phyloP scores from a whole-genome alignment of 2,113 vertebrate genomes.

The Ramphastos sulfuratus region DNA sequence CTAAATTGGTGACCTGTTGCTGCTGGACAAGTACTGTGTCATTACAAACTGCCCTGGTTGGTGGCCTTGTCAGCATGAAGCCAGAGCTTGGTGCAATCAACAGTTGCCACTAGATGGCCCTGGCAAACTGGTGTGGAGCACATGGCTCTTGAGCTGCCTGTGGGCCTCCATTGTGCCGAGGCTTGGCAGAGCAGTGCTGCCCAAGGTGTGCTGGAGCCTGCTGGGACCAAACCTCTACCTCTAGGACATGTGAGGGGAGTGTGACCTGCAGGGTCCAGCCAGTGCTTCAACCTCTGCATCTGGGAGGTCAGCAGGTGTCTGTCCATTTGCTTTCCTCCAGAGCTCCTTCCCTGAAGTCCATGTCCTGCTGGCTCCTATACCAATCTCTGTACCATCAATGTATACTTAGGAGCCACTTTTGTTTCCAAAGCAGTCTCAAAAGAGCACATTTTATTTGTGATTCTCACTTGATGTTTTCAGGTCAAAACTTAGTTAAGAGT shows the following conservation, averaged over 20 bases:
- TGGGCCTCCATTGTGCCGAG: not conserved
- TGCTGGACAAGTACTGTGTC: not conserved
- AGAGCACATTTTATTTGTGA: not conserved
- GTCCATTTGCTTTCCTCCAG: not conserved
- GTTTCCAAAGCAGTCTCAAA: not conserved
- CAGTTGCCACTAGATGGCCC: constrained; percentile 14
- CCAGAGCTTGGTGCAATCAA: not conserved
- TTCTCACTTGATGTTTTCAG: not conserved
- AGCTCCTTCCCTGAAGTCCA: not conserved
- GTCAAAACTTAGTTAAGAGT: not conserved
- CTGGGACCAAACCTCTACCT: not conserved
- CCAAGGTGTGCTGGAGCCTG: not conserved
- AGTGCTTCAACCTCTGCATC: not conserved
- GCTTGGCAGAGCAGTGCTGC: not conserved
- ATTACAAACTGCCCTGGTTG: not conserved
- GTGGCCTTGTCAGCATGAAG: not conserved
- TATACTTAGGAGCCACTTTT: not conserved
- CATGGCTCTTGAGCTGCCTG: not conserved
- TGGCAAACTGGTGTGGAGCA: not conserved
- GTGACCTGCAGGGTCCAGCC: not conserved
- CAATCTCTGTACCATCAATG: not conserved
- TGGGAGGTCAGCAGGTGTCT: not conserved
- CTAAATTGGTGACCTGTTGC: not conserved
- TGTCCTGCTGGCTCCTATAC: not conserved
- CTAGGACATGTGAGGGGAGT: not conserved